Base-by-base conservation (phyloP, 2,797 vertebrate species). In the Phoebastria nigripes region DNA sequence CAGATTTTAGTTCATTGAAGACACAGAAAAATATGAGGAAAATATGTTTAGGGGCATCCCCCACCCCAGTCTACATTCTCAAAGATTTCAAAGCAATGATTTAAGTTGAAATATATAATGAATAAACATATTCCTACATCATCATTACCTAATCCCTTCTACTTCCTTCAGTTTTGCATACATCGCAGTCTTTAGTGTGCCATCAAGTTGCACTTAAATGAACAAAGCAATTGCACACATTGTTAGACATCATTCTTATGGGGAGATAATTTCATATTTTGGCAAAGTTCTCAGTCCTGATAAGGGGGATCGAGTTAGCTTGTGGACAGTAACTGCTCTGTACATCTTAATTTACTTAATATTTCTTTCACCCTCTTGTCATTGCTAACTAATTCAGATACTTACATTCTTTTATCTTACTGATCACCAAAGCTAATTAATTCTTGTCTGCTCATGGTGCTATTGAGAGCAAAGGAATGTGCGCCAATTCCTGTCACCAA, bases 381-480 rank as follows among this genome's bases (percentile, higher is more conserved):
- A 89, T 33, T 87, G 31, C 35, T 85, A 97, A 92, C 89, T 95
- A 96, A 92, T 96, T 97, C 84, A 89, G 52, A 94, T 94, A 72
- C 82, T 93, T 81, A 79, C 25, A 69, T 97, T 94, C 91, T 97
- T 96, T 97, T 96, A 94, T 97, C 94, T 97, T 97, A 88, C 93
- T 97, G 96, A 97, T 98, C 95, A 97, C 96, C 95, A 98, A 84
- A 97, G 79, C 97, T 98, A 98, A 98, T 98, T 98, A 98, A 94
- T 98, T 97, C 89, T 94, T 97, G 90, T 93, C 90, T 97, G 78
- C 82, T 96, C 88, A 94, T 89, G 79, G 94, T 95, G 94, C 89
- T 95, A 88, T 96, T 97, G 90, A 92, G 95, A 96, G 94, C 78
- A 97, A 97, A 93, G 91, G 93, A 94, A 97, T 96, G 87, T 87